Evolutionary conservation across 2,113 vertebrate genomes (phyloP), one percentile per base, ranked within the genome.

Genomic region (Catharus minimus): DNA sequence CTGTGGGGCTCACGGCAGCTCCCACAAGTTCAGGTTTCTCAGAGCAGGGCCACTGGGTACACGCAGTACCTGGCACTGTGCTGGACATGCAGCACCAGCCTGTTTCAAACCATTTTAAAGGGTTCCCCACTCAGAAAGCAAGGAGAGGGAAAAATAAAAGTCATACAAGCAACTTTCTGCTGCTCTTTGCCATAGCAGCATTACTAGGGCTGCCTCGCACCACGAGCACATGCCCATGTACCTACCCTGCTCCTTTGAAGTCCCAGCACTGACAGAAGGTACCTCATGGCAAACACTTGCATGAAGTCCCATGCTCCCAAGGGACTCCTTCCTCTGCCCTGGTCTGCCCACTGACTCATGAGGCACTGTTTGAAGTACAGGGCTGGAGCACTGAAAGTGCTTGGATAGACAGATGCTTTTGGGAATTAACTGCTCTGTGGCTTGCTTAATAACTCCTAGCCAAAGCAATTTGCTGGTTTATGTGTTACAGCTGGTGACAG

Each of bases 171-270:
- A 53, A 8, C 50, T 68, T 76, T 57, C 71, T 64, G 74, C 24
- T 92, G 50, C 32, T 73, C 50, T 69, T 56, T 38, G 19, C 22
- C 2, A 0, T 27, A 55, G 15, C 36, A 85, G 65, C 39, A 11
- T 50, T 50, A 41, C 11, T 5, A 15, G 60, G 58, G 55, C 55
- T 68, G n/a, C 69, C 79, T 64, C 0, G 0, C 36, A 36, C 22
- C 46, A 21, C 0, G 1, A 27, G 58, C n/a, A 33, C 41, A 11
- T 11, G 15, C 3, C 47, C 15, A 5, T 18, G 15, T 5, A 23
- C 5, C 12, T 5, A 23, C 5, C 12, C 47, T 43, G 32, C 32
- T 28, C 7, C 7, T n/a, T 44, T 7, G 5, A 77, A 80, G 84
- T 13, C 10, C 16, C 73, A 52, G 69, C 27, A 11, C 20, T 57